Percentiles rank a stretch among this genome's conserved stretches.
Conservation (phyloP, 2,797 vertebrate species). For the Sebastes iracundus region DNA sequence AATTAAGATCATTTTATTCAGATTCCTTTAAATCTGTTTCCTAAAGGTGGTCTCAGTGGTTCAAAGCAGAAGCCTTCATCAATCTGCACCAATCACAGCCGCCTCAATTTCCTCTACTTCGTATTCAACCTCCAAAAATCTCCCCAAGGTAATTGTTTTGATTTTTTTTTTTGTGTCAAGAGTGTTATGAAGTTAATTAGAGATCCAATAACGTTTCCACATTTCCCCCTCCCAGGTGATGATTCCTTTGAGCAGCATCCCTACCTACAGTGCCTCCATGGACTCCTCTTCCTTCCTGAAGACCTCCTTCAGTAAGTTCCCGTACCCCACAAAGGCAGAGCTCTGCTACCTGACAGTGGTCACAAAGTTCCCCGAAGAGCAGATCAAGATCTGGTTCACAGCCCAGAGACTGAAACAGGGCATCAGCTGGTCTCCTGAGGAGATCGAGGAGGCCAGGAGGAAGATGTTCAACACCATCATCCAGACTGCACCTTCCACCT, state of each 20-base stretch:
- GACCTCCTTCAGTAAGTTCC: conserved; percentile 97
- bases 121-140: conserved; percentile 85
- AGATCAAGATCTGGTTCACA: conserved; percentile 99
- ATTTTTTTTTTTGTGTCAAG: neutral
- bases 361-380: conserved; percentile 97
- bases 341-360: conserved; percentile 98
- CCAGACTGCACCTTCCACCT: conserved; percentile 88
- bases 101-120: conserved; percentile 68
- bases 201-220: neutral
- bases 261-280: conserved; percentile 96
- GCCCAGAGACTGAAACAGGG: conserved; percentile 97
- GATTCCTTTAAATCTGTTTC: neutral
- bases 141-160: conserved; percentile 85
- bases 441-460: conserved; percentile 96
- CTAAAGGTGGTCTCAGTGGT: conserved; percentile 87
- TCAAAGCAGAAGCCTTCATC: conserved; percentile 83
- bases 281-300: conserved; percentile 97
- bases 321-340: conserved; percentile 97
- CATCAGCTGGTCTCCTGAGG: conserved; percentile 98
- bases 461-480: conserved; percentile 99
- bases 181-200: neutral
- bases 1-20: neutral
- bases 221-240: conserved; percentile 89
- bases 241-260: conserved; percentile 99
- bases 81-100: conserved; percentile 68